These are phyloP conservation scores for Meriones unguiculatus DNA, from an alignment of 2,113 vertebrate species.

Conservation along the genomic window DNA sequence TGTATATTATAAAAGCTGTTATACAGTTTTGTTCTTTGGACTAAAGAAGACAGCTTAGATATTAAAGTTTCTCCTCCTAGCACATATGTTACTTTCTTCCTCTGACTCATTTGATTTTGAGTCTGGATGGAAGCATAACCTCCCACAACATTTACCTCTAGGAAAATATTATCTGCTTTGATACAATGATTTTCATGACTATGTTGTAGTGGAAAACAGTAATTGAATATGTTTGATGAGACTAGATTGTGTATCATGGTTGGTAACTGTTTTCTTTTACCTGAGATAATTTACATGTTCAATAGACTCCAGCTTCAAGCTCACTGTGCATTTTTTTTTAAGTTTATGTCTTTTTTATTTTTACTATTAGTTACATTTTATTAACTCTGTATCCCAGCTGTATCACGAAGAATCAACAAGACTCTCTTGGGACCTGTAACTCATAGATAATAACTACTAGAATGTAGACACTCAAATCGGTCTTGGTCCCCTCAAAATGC, in stretches of 20 bases:
- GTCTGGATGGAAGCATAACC: background rate
- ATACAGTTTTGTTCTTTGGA: slow-evolving; percentile 33
- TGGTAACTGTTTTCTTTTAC: background rate
- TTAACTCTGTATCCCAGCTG: too few species aligned
- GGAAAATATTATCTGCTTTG: slow-evolving; percentile 50
- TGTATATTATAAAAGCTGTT: background rate
- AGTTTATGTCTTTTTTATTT: too few species aligned
- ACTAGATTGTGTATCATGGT: background rate
- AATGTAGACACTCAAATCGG: background rate
- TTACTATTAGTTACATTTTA: too few species aligned
- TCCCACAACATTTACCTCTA: slow-evolving; percentile 16
- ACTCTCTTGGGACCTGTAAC: background rate
- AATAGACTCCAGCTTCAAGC: slow-evolving; percentile 41
- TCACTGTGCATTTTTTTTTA: background rate
- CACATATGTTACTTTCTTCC: background rate
- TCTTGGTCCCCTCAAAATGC: background rate
- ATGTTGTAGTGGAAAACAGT: background rate
- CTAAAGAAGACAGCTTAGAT: background rate
- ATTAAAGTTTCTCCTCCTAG: slow-evolving; percentile 5
- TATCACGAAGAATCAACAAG: slow-evolving; percentile 9
- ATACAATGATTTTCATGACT: slow-evolving; percentile 35
- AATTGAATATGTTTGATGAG: background rate
- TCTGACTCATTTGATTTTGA: slow-evolving; percentile 51
- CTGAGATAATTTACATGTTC: slow-evolving; percentile 39
- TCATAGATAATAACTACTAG: slow-evolving; percentile 40